Evolutionary conservation across 2,888 invertebrate genomes (phyloP), one percentile per base, ranked within the genome.

Genomic region (Pyrrhia umbra): DNA sequence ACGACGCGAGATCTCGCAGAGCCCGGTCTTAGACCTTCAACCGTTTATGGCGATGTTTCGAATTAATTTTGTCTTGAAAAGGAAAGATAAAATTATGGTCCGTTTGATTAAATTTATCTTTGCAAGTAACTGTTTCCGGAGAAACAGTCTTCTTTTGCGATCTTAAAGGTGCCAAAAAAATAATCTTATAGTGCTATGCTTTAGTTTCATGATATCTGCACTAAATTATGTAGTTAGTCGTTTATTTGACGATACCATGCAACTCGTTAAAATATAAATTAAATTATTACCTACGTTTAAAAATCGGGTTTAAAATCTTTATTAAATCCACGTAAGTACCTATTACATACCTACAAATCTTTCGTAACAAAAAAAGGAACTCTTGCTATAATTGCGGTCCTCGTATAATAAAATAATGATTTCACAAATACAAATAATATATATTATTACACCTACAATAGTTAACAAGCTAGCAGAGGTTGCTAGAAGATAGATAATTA

Each of bases 21-120:
- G 84, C 81, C 84, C 82, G 83, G 82, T 85, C 78, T 82, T 64
- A 79, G 79, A 79, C 82, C 84, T 85, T 81, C 79, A 60, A 56
- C 76, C 67, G 60, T 75, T 70, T 80, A 84, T 54, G 77, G 74
- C 69, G 55, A 65, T 69, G 68, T 59, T 65, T 72, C 62, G 58
- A 59, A 69, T 74, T 64, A 67, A 58, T 76, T 68, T 70, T 57
- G 43, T 68, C 76, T 71, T 40, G 30, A 52, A 78, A 62, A 69
- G 69, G 64, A 56, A 20, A 10, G 56, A 60, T 64, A 59, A 47
- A 65, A 30, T 74, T 64, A 79, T 46, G 23, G 42, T 51, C 40
- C 30, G 56, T 63, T 63, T 43, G 63, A 30, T 61, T 55, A 55
- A 59, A 71, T 68, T 71, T 74, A 71, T 55, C 39, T 47, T 51